phyloP scores from a whole-genome alignment of 2,888 invertebrate genomes.

The Leucophenga montana region DNA sequence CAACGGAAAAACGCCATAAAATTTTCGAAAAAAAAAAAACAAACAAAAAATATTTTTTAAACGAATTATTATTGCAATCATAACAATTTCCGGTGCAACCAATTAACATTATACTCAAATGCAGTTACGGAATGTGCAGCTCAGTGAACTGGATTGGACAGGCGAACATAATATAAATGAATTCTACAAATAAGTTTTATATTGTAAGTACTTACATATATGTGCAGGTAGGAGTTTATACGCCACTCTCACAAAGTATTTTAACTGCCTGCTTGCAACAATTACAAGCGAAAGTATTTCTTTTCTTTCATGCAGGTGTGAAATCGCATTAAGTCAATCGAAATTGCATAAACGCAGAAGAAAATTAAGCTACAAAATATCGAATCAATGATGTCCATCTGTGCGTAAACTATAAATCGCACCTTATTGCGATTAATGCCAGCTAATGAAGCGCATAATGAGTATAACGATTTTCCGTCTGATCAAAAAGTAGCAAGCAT shows the following conservation, averaged over 20 bases:
- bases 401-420: slow-evolving; percentile 14
- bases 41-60: too few species aligned
- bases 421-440: background rate
- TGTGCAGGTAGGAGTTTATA: too few species aligned
- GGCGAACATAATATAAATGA: too few species aligned
- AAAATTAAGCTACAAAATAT: too few species aligned
- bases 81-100: slow-evolving; percentile 50
- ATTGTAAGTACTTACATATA: too few species aligned
- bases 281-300: background rate
- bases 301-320: background rate
- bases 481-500: background rate
- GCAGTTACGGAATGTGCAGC: background rate
- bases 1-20: too few species aligned
- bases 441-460: slow-evolving; percentile 33
- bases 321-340: slow-evolving; percentile 20
- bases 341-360: background rate
- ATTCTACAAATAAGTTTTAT: too few species aligned
- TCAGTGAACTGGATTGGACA: too few species aligned
- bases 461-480: slow-evolving; percentile 26
- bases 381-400: too few species aligned
- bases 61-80: slow-evolving; percentile 51
- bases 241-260: too few species aligned
- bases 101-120: slow-evolving; percentile 38
- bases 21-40: background rate
- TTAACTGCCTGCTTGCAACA: too few species aligned